These are phyloP conservation scores for Sakesphorus luctuosus DNA, from an alignment of 2,113 vertebrate genomes.

Conservation along the genomic window DNA sequence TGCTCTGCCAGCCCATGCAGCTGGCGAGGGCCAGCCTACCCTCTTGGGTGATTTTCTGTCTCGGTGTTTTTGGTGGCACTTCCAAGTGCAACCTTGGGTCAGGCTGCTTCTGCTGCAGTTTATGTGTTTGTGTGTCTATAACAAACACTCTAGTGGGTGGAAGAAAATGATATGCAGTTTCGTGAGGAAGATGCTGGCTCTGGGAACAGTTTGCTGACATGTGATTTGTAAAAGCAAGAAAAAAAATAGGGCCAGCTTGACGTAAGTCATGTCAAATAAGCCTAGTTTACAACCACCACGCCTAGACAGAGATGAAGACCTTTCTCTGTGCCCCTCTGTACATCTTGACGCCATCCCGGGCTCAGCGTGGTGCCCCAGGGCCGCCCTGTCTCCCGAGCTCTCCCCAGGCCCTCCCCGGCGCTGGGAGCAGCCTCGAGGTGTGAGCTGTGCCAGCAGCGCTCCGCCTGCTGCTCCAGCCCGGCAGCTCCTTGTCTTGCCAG, in stretches of 20 bases:
- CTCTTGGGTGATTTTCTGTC: fast-evolving
- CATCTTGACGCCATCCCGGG: fast-evolving
- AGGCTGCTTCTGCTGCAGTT: background rate
- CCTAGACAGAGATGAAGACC: background rate
- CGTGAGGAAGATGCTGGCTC: background rate
- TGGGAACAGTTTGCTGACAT: background rate
- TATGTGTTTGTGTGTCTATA: fast-evolving
- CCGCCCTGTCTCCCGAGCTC: background rate
- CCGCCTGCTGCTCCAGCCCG: background rate
- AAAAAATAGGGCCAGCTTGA: background rate
- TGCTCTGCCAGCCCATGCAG: background rate
- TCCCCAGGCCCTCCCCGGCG: fast-evolving
- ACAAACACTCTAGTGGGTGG: fast-evolving
- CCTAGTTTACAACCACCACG: background rate
- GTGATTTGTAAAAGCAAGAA: background rate
- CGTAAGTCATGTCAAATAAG: background rate
- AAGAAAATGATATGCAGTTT: background rate
- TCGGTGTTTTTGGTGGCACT: background rate
- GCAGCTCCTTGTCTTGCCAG: fast-evolving
- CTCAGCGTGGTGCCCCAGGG: background rate
- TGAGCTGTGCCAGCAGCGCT: background rate
- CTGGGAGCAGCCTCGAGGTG: background rate
- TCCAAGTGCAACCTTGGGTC: background rate
- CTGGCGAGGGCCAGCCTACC: background rate
- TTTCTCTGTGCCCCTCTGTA: too few relatives aligned